These are phyloP conservation scores for Himalopsyche tibetana DNA, from an alignment of 2,888 invertebrate genomes.

Conservation along the genomic window DNA sequence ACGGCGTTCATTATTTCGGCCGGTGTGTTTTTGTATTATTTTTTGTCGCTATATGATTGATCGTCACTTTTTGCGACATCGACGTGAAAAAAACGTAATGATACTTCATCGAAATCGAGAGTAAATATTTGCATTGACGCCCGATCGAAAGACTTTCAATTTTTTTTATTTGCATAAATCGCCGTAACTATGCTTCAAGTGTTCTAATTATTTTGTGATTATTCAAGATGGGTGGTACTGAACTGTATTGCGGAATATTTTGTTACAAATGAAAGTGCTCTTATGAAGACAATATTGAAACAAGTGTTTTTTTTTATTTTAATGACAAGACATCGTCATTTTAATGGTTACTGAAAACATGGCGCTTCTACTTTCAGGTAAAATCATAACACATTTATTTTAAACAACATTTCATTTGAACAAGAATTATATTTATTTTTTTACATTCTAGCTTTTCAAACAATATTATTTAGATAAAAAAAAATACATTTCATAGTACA, in stretches of 20 bases:
- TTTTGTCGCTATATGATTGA: conserved; percentile 46
- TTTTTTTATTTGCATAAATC: conserved; percentile 45
- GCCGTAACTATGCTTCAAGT: conserved; percentile 34
- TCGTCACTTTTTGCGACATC: conserved; percentile 33
- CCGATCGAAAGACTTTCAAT: conserved; percentile 53
- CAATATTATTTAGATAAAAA: no score
- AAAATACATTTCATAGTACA: no score
- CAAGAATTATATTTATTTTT: no score
- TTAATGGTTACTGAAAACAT: conserved; percentile 58
- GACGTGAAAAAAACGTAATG: conserved; percentile 57
- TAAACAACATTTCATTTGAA: no score
- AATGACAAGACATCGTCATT: conserved; percentile 1
- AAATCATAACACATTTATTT: background rate
- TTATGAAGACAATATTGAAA: background rate
- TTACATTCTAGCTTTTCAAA: no score
- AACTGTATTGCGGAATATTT: conserved; percentile 37
- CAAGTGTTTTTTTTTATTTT: background rate
- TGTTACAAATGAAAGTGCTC: conserved; percentile 25
- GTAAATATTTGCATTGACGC: conserved; percentile 59
- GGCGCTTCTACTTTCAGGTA: conserved; percentile 61
- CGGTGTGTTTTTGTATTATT: conserved; percentile 43
- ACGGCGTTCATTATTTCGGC: conserved; percentile 37
- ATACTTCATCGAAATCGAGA: conserved; percentile 56
- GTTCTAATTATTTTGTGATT: conserved; percentile 40
- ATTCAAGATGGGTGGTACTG: conserved; percentile 39